Evolutionary conservation across 1,140 invertebrate species (phyloP).

Genomic region (Whitmania pigra): DNA sequence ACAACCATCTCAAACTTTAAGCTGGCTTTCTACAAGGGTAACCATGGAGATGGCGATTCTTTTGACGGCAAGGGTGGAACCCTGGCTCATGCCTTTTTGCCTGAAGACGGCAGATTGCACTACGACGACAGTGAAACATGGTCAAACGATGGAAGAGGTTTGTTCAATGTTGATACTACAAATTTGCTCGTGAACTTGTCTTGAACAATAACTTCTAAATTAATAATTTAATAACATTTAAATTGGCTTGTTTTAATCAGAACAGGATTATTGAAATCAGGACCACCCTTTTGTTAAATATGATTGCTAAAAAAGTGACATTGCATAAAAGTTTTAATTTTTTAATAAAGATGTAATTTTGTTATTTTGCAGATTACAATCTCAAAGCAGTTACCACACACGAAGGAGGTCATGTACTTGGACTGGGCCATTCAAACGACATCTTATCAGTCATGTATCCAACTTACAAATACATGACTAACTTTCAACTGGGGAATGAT

Average conservation of each 20-base stretch:
- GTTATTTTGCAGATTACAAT: no score
- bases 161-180: no score
- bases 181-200: no score
- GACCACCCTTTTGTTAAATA: no score
- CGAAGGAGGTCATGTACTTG: neutral
- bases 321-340: no score
- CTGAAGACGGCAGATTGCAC: conserved; percentile 60
- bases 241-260: no score
- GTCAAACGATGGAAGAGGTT: conserved; percentile 27
- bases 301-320: no score
- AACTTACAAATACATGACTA: neutral
- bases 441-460: neutral
- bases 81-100: conserved; percentile 81
- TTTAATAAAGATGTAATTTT: no score
- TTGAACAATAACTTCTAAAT: no score
- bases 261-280: no score
- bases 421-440: conserved; percentile 1
- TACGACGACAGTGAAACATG: conserved; percentile 75
- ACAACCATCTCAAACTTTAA: conserved; percentile 9
- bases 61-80: conserved; percentile 51
- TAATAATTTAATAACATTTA: no score
- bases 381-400: no score
- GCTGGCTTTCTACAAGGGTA: conserved; percentile 27
- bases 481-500: neutral
- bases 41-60: conserved; percentile 69